phyloP scores from a whole-genome alignment of 35 echinoderm and acorn worm species.

The Heliocidaris erythrogramma region DNA sequence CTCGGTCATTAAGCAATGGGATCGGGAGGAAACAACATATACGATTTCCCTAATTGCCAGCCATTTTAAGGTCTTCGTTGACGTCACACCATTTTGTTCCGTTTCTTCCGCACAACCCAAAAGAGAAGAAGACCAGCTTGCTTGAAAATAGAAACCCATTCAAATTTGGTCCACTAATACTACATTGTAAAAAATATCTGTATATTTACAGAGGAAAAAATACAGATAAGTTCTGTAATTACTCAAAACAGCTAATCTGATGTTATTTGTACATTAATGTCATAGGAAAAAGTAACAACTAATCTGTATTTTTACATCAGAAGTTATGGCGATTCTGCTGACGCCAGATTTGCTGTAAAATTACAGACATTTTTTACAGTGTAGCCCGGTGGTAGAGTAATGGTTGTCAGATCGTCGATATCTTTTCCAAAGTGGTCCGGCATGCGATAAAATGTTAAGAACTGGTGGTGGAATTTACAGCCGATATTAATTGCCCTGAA shows the following conservation, averaged over 20 bases:
- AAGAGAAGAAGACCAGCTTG: not conserved
- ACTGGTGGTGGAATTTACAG: not conserved
- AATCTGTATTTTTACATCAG: too few relatives aligned
- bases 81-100: constrained; percentile 26
- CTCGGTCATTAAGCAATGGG: constrained; percentile 8
- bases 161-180: not conserved
- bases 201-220: too few relatives aligned
- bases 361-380: too few relatives aligned
- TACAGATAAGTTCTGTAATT: too few relatives aligned
- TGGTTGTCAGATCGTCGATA: not conserved
- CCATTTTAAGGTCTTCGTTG: constrained; percentile 39
- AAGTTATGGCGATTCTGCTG: too few relatives aligned
- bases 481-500: not conserved
- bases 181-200: too few relatives aligned
- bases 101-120: not conserved
- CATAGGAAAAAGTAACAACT: too few relatives aligned
- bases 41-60: constrained; percentile 19
- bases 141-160: constrained; percentile 18
- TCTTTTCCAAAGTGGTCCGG: not conserved
- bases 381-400: not conserved
- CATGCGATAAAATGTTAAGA: not conserved
- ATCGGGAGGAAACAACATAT: constrained; percentile 7
- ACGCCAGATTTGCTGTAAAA: too few relatives aligned
- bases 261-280: too few relatives aligned
- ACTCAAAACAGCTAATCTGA: too few relatives aligned